Evolutionary conservation across 1,140 invertebrate species (phyloP).

Genomic region (Aphelenchoides fujianensis): DNA sequence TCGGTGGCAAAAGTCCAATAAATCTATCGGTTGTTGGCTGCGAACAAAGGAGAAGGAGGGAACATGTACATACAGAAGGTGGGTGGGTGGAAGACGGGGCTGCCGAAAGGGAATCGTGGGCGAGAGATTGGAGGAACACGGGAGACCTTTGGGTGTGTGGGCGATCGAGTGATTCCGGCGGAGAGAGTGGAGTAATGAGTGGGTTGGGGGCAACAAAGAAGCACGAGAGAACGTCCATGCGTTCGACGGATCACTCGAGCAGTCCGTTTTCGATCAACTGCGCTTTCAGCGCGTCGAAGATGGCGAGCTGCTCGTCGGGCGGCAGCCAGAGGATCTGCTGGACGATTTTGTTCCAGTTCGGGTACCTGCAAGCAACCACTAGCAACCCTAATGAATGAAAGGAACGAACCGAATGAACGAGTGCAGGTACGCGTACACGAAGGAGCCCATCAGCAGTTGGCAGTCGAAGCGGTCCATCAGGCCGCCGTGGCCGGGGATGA

Average conservation of each 20-base stretch:
- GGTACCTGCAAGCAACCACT: slow-evolving; percentile 46
- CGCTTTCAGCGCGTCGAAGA: slow-evolving; percentile 47
- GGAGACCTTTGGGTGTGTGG: too few relatives aligned
- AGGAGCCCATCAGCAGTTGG: slow-evolving; percentile 96
- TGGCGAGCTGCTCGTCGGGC: slow-evolving; percentile 51
- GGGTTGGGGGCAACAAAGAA: too few relatives aligned
- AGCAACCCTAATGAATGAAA: neutral
- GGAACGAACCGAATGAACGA: slow-evolving; percentile 74
- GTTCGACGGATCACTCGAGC: neutral
- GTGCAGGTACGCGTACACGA: slow-evolving; percentile 95
- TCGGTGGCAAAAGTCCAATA: too few relatives aligned
- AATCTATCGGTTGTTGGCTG: too few relatives aligned
- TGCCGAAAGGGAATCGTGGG: too few relatives aligned
- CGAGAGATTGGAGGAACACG: too few relatives aligned
- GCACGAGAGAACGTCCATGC: neutral
- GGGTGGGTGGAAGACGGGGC: too few relatives aligned
- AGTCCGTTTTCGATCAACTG: slow-evolving; percentile 41
- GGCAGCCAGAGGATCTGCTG: slow-evolving; percentile 60
- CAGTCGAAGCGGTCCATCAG: slow-evolving; percentile 99
- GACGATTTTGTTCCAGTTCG: slow-evolving; percentile 55
- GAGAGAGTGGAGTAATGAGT: neutral
- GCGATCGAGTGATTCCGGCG: too few relatives aligned
- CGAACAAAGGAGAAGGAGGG: too few relatives aligned
- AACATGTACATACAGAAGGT: too few relatives aligned
- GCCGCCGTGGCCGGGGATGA: slow-evolving; percentile 92